These are phyloP conservation scores for Camponotus fellah DNA, from an alignment of 2,888 invertebrate species.

Conservation along the genomic window DNA sequence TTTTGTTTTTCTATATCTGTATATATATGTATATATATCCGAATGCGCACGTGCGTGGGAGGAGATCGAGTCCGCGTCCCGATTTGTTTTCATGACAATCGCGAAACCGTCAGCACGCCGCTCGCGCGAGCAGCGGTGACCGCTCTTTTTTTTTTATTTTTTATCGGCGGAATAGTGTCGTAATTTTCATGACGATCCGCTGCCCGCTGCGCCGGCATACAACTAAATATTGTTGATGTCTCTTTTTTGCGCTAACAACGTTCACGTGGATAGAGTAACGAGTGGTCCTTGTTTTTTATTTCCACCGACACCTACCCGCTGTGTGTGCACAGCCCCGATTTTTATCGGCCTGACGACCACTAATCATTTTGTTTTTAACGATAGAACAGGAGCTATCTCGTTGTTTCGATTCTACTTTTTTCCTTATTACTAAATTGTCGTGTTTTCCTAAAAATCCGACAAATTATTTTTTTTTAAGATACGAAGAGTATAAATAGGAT, in stretches of 20 bases:
- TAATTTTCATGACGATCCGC: constrained; percentile 72
- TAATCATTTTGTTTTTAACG: constrained; percentile 53
- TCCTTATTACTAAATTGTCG: constrained; percentile 19
- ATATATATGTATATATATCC: neutral
- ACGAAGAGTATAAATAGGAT: neutral
- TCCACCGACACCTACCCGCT: constrained; percentile 57
- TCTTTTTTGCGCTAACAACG: constrained; percentile 64
- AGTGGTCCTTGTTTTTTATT: constrained; percentile 68
- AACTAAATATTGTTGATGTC: constrained; percentile 73
- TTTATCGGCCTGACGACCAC: constrained; percentile 52
- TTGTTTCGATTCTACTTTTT: neutral
- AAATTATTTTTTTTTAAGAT: neutral
- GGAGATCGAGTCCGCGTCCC: constrained; percentile 47
- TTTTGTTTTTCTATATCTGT: constrained; percentile 24
- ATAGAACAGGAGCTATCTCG: constrained; percentile 40
- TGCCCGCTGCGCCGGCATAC: constrained; percentile 43
- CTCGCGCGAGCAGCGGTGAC: constrained; percentile 34
- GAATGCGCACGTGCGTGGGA: constrained; percentile 1
- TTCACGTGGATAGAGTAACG: constrained; percentile 66
- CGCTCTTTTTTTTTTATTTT: constrained; percentile 49
- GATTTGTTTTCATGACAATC: constrained; percentile 67
- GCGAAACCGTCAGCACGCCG: constrained; percentile 53
- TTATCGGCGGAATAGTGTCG: constrained; percentile 65
- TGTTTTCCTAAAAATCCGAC: neutral
- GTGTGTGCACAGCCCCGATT: constrained; percentile 46